Base-by-base conservation (phyloP, 2,113 vertebrate species). In the Boulengeromyrus knoepffleri region DNA sequence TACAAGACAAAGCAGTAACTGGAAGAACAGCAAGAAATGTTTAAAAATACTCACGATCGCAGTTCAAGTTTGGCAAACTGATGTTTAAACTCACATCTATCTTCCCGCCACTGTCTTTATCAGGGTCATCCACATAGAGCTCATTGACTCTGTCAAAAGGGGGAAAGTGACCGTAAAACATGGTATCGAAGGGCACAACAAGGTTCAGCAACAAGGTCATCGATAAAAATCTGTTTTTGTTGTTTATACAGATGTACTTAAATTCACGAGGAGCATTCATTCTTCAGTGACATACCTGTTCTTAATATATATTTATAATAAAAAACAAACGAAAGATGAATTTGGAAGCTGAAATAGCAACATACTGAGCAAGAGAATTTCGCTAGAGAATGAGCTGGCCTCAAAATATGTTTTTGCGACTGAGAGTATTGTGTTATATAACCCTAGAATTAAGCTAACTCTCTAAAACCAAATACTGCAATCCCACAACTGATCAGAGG, bases 21-120 rank as follows among this genome's bases (percentile, higher is more conserved):
- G 27, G 31, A 15, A 83, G 93, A 87, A 93, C 85, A 88, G 74
- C 89, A 88, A 92, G 80, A 90, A 91, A 91, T 91, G 84, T 91
- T 87, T 89, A 90, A 90, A 89, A 90, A 95, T 96, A 99, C 98
- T 99, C 96, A 99, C 99, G 92, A 96, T 99, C 99, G 93, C 99
- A 99, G 94, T 99, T 96, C 93, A 99, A 95, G 95, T 98, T 98
- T 95, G 98, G 98, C 95, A 99, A 97, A 95, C 97, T 99, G 97
- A 99, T 96, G 97, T 99, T 99, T 95, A 99, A 95, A 95, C 95
- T 99, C 95, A 99, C 99, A 92, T 99, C 99, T 94, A 99, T 99
- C 96, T 99, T 99, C 93, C 99, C 99, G 91, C 98, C 98, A 89
- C 98, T 99, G 95, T 98, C 96, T 95, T 99, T 99, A 96, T 99